Base-by-base conservation (phyloP, 2,113 vertebrate species). In the Strix uralensis region DNA sequence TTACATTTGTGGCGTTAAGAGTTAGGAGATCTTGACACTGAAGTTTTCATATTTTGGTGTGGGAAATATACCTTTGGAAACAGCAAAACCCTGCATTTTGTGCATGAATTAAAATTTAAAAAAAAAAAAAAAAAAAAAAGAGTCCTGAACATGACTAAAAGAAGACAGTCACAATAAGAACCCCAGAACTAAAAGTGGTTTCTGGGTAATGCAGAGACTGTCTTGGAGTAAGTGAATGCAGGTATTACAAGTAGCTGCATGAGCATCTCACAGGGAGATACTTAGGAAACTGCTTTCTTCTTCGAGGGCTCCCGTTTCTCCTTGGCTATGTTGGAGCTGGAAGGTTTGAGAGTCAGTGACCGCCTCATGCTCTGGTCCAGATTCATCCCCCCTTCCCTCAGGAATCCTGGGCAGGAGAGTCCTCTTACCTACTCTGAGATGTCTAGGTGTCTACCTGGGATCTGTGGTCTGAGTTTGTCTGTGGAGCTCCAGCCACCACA, bases 21-120 rank as follows among this genome's bases (percentile, higher is more conserved):
- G 21, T 2, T 10, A 26, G 46, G 52, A 55, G 17, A 32, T 38
- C 17, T 26, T 46, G 47, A 34, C 0, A 0, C 0, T 14, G 26
- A n/a, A 36, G 15, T 29, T 80, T 57, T 6, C 5, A 2, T 5
- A 16, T 25, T 74, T 4, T 1, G 42, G 13, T 80, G 19, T 75
- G 62, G 62, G 88, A 29, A 62, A 34, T 0, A 38, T 0, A 0
- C 11, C 30, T 86, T 44, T 75, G 66, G 66, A 52, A 80, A 47
- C 40, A 44, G 18, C 15, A 36, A 26, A 70, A 17, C 4, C 30
- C 26, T 49, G 21, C 10, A 13, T 66, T 75, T 23, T n/a, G 42
- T n/a, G 20, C 2, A 3, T 4, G 5, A 44, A 61, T 38, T 54
- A 27, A 38, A 52, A 42, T 58, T 58, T 17, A 27, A 74, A 46